Percentiles rank a stretch among this genome's conserved stretches.
These are phyloP conservation scores for Melanotaenia nigrans DNA, from an alignment of 2,797 vertebrate genomes.

Conservation along the genomic window DNA sequence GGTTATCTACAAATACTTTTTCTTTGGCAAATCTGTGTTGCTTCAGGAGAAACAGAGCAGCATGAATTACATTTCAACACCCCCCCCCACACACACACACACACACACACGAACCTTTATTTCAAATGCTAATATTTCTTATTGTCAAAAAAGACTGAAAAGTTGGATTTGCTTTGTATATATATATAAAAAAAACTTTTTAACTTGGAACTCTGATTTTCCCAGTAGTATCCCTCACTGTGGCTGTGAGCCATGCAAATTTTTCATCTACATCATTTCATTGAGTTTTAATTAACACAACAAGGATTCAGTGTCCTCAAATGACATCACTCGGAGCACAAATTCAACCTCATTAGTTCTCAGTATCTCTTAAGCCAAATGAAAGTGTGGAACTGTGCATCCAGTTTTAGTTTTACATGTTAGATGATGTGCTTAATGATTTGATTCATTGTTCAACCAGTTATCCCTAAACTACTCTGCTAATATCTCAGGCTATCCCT, in stretches of 20 bases:
- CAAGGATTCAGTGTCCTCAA: conserved; percentile 79
- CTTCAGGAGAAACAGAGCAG: conserved; percentile 43
- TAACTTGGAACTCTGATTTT: conserved; percentile 66
- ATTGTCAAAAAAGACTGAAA: conserved; percentile 40
- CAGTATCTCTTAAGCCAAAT: conserved; percentile 67
- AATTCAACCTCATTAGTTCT: conserved; percentile 79
- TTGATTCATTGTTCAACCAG: conserved; percentile 68
- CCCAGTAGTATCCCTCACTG: conserved; percentile 66
- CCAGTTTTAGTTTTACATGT: conserved; percentile 53
- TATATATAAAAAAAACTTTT: conserved; percentile 64
- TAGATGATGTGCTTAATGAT: conserved; percentile 67
- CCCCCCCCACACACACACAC: background rate
- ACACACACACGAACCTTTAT: background rate
- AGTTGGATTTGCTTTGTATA: conserved; percentile 39
- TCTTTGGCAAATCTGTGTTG: conserved; percentile 68
- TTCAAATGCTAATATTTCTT: conserved; percentile 29
- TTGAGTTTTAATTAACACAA: conserved; percentile 83
- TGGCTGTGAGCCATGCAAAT: conserved; percentile 75
- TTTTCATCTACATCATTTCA: conserved; percentile 76
- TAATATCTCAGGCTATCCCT: conserved; percentile 46
- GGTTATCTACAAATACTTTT: conserved; percentile 71
- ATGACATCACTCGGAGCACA: conserved; percentile 78
- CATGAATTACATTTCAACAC: conserved; percentile 12
- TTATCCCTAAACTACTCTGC: conserved; percentile 59
- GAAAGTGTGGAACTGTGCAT: conserved; percentile 54